These are phyloP conservation scores for Hirudo medicinalis DNA, from an alignment of 1,140 invertebrate species.

Conservation along the genomic window DNA sequence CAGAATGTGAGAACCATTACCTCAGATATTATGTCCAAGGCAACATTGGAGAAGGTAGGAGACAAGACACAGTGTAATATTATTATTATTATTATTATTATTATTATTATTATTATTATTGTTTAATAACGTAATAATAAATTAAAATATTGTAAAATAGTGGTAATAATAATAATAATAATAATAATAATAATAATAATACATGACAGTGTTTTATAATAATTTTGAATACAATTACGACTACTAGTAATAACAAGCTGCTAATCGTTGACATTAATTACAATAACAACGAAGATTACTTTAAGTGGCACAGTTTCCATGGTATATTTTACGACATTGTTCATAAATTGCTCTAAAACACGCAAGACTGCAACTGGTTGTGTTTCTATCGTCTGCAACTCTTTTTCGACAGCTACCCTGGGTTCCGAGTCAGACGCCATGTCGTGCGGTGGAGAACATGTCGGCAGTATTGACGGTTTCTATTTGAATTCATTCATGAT, in stretches of 20 bases:
- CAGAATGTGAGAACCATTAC: constrained; percentile 84
- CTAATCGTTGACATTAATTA: no score
- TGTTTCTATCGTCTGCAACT: no score
- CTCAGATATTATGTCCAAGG: constrained; percentile 74
- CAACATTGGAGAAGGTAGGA: constrained; percentile 70
- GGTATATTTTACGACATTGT: no score
- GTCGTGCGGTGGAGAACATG: not conserved
- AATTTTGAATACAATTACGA: no score
- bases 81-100: constrained; percentile 51
- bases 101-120: constrained; percentile 29
- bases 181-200: no score
- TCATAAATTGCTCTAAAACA: no score
- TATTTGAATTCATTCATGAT: not conserved
- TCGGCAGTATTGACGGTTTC: not conserved
- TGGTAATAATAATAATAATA: no score
- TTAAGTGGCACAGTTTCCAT: no score
- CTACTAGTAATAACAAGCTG: no score
- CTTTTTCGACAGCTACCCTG: not conserved
- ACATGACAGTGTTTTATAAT: no score
- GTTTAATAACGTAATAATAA: constrained; percentile 40
- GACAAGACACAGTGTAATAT: constrained; percentile 43
- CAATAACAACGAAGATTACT: no score
- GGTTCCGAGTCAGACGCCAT: not conserved
- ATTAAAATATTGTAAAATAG: not conserved
- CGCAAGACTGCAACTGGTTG: no score